Percentiles rank a stretch among this genome's conserved stretches.
phyloP scores from a whole-genome alignment of 2,797 vertebrate genomes.

The Sarcophilus harrisii region DNA sequence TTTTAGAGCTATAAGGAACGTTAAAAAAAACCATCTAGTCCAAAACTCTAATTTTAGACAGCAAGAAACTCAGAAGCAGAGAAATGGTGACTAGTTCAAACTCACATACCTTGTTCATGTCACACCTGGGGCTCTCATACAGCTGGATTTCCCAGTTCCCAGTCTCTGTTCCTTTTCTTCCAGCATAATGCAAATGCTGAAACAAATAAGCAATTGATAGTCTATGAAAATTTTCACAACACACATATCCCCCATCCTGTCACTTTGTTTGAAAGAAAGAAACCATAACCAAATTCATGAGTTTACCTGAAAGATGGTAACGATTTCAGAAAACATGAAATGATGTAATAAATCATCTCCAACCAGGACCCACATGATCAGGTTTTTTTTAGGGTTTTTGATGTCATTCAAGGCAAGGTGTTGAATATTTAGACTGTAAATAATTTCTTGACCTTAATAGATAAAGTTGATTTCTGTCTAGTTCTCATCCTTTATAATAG shows the following conservation, averaged over 20 bases:
- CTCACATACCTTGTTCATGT: not conserved
- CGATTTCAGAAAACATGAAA: constrained; percentile 19
- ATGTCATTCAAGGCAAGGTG: not conserved
- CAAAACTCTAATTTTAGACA: not conserved
- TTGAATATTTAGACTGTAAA: constrained; percentile 6
- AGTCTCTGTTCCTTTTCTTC: not conserved
- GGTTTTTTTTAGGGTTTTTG: constrained; percentile 20
- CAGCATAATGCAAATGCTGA: not conserved
- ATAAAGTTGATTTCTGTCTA: not conserved
- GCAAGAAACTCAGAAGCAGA: not conserved
- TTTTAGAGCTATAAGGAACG: not conserved
- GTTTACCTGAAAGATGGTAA: not conserved
- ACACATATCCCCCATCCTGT: not conserved
- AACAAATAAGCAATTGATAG: not conserved
- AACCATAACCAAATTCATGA: constrained; percentile 12
- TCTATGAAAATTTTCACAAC: constrained; percentile 4
- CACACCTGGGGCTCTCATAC: not conserved
- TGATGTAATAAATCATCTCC: not conserved
- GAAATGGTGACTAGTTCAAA: not conserved
- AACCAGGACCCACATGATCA: not conserved
- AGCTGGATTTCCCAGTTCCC: not conserved
- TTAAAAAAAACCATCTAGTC: not conserved
- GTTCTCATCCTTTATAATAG: not conserved
- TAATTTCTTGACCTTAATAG: constrained; percentile 1
- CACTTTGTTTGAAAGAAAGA: constrained; percentile 10